Evolutionary conservation across 2,888 invertebrate species (phyloP).

Genomic region (Stegana nigrithorax): DNA sequence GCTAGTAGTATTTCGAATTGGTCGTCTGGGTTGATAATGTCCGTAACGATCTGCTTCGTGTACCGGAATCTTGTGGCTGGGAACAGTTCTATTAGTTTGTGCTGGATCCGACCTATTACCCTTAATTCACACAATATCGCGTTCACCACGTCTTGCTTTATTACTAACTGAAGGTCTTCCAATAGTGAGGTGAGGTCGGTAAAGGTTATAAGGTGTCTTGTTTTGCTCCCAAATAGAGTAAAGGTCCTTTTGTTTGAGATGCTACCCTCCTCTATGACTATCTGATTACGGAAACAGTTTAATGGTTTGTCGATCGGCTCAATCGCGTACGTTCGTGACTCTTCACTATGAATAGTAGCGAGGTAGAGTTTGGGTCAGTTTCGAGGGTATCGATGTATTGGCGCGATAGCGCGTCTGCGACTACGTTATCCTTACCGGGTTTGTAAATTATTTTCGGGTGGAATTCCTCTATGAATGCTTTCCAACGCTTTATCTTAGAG

Average conservation of each 20-base stretch:
- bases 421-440: background rate
- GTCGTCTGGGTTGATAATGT: background rate
- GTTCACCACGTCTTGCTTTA: background rate
- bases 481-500: background rate
- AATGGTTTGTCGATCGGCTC: background rate
- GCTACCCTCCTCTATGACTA: background rate
- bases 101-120: background rate
- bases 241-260: background rate
- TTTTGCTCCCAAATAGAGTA: background rate
- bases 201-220: background rate
- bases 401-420: background rate
- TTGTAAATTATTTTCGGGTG: background rate
- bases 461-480: slow-evolving; percentile 8
- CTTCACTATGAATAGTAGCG: background rate
- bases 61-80: background rate
- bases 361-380: background rate
- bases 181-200: background rate
- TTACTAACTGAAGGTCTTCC: background rate
- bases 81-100: background rate
- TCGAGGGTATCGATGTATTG: background rate
- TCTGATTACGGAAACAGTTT: background rate
- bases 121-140: background rate
- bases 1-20: background rate
- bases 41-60: background rate
- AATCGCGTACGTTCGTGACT: background rate